These are phyloP conservation scores for Diglossa cyanea DNA, from an alignment of 2,797 vertebrate genomes.

Conservation along the genomic window DNA sequence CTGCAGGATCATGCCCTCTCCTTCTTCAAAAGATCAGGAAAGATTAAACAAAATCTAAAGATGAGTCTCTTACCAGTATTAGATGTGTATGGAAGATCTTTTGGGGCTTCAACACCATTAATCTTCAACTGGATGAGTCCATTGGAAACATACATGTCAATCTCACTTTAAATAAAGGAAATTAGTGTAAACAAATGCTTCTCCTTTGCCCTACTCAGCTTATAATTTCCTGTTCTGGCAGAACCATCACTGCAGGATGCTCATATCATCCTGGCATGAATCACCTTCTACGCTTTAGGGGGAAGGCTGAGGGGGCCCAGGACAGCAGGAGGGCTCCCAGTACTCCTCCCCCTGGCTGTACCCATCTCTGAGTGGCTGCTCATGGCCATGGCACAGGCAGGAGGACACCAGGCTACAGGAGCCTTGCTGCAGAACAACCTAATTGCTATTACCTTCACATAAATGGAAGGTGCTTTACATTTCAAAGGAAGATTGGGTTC, in stretches of 20 bases:
- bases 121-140: conserved; percentile 68
- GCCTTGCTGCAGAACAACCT: background rate
- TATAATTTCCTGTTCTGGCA: background rate
- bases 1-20: background rate
- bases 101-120: conserved; percentile 70
- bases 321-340: background rate
- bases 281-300: background rate
- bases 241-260: background rate
- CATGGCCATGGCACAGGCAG: background rate
- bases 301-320: background rate
- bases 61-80: conserved; percentile 55
- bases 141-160: conserved; percentile 73
- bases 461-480: background rate
- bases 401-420: background rate
- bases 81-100: conserved; percentile 68
- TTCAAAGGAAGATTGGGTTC: conserved; percentile 3
- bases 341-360: background rate
- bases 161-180: conserved; percentile 71
- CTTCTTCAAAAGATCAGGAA: background rate
- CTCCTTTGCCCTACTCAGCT: background rate
- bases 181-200: background rate
- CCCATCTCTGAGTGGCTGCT: background rate
- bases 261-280: background rate
- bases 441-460: background rate
- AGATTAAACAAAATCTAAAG: background rate